Base-by-base conservation (phyloP, 2,113 vertebrate species). In the Puffinus mauretanicus region DNA sequence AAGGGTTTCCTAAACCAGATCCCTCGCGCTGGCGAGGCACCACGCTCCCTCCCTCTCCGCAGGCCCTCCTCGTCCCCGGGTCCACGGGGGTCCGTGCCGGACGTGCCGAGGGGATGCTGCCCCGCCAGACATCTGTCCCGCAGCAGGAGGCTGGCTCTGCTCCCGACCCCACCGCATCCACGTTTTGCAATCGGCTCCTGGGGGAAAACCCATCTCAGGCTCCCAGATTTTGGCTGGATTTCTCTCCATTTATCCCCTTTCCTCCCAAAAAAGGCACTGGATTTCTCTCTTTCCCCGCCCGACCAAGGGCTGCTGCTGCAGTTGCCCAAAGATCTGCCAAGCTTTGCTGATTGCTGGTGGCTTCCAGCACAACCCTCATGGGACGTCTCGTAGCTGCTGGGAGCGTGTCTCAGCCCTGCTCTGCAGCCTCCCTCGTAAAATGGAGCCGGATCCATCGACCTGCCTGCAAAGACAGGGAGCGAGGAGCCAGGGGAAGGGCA, bases 361-460 rank as follows among this genome's bases (percentile, higher is more conserved):
- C 44, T 81, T 55, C 82, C 65, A 69, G 93, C 69, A 82, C 24
- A 36, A n/a, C 14, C 29, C 19, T 21, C 0, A 0, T 8, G 82
- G 71, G 54, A 52, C 20, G 77, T 52, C 42, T 61, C 2, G 0
- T 7, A 16, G 79, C 49, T 51, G 32, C 72, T 36, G 6, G 13
- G 75, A 76, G 15, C 0, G 0, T 5, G 19, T 3, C 55, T 11
- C 61, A 58, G 79, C 71, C 61, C 55, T 4, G 22, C 64, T 19
- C 26, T 8, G 72, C 60, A 46, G 27, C 14, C 20, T 66, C 47
- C 52, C 61, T 19, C 6, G 70, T 10, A 36, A 94, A 85, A 90
- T 0, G 13, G 92, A 93, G 90, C 58, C 0, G 0, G 54, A 44
- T 20, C 73, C 90, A 44, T 13, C 0, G 0, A 26, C 16, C 27